Conservation (phyloP, 2,797 vertebrate species). For the Chrysocyon brachyurus region DNA sequence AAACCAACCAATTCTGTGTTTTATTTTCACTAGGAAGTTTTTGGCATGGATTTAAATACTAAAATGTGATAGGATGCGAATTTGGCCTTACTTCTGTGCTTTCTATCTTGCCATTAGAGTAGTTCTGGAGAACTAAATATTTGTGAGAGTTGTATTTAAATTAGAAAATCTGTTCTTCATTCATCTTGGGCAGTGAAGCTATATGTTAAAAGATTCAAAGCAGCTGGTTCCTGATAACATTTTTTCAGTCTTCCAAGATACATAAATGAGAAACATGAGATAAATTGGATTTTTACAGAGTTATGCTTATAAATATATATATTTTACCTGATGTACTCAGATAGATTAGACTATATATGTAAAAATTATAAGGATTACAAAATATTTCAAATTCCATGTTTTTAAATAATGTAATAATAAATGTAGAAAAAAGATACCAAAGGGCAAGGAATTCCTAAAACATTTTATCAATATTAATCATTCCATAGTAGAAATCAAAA, state of each 20-base stretch:
- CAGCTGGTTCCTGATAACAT: constrained; percentile 81
- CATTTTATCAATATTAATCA: neutral
- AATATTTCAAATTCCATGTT: constrained; percentile 9
- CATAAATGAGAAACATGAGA: constrained; percentile 61
- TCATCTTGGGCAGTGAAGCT: constrained; percentile 64
- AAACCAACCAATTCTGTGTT: constrained; percentile 19
- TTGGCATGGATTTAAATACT: constrained; percentile 22
- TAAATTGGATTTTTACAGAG: constrained; percentile 61
- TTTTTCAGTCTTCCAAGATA: constrained; percentile 63
- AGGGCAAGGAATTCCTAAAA: neutral
- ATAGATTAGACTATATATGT: constrained; percentile 13
- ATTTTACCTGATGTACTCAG: neutral
- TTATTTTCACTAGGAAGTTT: constrained; percentile 51
- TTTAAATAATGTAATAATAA: constrained; percentile 33
- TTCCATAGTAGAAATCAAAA: neutral
- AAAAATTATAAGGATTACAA: constrained; percentile 35
- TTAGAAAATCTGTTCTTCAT: constrained; percentile 46
- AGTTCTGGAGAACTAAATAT: constrained; percentile 67
- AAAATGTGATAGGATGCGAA: neutral
- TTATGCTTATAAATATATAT: constrained; percentile 65
- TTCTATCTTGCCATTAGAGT: constrained; percentile 35
- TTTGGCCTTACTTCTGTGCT: constrained; percentile 15
- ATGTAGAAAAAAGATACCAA: constrained; percentile 25
- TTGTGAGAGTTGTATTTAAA: constrained; percentile 72
- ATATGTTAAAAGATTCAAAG: neutral